Evolutionary conservation across 2,797 vertebrate genomes (phyloP).

Genomic region (Leucoraja ocellata): DNA sequence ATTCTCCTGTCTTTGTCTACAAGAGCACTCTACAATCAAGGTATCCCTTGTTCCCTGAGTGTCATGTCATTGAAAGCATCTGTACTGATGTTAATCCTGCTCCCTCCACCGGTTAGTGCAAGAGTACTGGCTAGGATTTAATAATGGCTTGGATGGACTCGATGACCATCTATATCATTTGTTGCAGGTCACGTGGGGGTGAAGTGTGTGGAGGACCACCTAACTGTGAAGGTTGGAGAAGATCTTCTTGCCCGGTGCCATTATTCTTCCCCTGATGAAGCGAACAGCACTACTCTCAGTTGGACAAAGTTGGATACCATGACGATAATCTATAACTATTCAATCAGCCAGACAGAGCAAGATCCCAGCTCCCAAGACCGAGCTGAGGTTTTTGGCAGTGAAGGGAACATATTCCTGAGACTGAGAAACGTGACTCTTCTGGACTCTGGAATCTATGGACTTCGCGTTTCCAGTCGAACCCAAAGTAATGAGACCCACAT

Average conservation of each 20-base stretch:
- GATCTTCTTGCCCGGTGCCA: neutral
- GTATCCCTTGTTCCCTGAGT: neutral
- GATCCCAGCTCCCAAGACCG: neutral
- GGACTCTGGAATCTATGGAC: neutral
- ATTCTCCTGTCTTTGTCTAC: no score
- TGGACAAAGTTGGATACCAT: neutral
- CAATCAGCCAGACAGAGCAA: neutral
- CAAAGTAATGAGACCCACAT: neutral
- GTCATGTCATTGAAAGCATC: neutral
- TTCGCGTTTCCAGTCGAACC: neutral
- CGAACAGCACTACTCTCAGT: neutral
- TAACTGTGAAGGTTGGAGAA: neutral
- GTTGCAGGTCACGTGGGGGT: neutral
- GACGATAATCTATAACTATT: neutral
- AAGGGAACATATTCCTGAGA: constrained; percentile 15
- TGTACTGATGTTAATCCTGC: neutral
- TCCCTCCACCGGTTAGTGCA: neutral
- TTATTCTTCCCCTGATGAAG: neutral
- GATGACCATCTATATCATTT: neutral
- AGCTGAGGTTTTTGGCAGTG: neutral
- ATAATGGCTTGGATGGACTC: neutral
- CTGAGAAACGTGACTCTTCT: neutral
- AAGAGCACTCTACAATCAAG: neutral
- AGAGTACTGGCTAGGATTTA: neutral
- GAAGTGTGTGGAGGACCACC: neutral